Evolutionary conservation across 2,797 vertebrate species (phyloP), one percentile per base, ranked within the genome.

Genomic region (Champsocephalus gunnari): DNA sequence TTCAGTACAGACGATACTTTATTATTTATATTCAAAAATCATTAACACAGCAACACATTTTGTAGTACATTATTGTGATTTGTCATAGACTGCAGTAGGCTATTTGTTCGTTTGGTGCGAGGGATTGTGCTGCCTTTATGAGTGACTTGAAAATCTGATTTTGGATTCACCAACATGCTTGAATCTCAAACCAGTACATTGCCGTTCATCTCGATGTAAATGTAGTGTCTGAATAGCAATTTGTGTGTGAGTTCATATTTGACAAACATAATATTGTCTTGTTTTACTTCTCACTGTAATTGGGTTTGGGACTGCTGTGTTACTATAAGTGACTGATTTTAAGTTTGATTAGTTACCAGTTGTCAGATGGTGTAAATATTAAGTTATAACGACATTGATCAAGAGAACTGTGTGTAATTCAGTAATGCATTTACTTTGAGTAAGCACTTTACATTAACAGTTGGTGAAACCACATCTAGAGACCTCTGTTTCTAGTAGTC

Each of bases 391-490:
- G 34, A 13, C n/a, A 47, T 12, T 59, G 7, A 47, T 3, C 17
- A 14, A 6, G 8, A 47, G 7, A 57, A 67, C 3, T 54, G 9
- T 72, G 24, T 45, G 38, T 54, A 12, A 73, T n/a, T 43, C 32
- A 53, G 3, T 13, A 3, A 24, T 47, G 9, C 19, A 54, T 49
- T 32, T 44, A 5, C 16, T 28, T 13, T 43, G 12, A 9, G 2
- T 51, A n/a, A 66, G 44, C 41, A 28, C 48, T 62, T 62, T 44
- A 12, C 2, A 32, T 59, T n/a, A 61, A 14, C 34, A 64, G 19
- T 10, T 34, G 2, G 14, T 17, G 5, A n/a, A 67, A 63, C 17
- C 4, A 68, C 19, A 21, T 60, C 17, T 5, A 11, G 48, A 71
- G 38, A 72, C 19, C 2, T 56, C 41, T 44, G 2, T n/a, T n/a